Evolutionary conservation across 2,888 invertebrate species (phyloP).

Genomic region (Pristionchus mayeri): DNA sequence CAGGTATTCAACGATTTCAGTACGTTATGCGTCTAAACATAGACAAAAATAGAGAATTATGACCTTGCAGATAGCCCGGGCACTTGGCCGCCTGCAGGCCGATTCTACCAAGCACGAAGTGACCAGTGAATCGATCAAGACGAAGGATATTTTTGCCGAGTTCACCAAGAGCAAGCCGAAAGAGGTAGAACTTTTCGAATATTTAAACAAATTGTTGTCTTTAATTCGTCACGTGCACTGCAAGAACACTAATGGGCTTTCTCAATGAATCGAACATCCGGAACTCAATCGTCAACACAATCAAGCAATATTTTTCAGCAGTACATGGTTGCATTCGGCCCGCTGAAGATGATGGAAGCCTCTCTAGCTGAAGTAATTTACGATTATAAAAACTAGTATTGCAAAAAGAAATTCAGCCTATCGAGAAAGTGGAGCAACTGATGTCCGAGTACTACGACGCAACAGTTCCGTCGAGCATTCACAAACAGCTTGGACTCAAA

Average conservation of each 20-base stretch:
- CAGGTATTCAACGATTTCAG: neutral
- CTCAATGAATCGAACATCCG: no score
- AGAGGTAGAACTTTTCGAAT: neutral
- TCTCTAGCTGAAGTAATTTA: neutral
- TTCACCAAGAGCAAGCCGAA: constrained; percentile 12
- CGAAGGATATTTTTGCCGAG: neutral
- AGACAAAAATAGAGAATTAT: neutral
- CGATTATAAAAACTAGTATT: neutral
- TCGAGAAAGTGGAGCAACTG: neutral
- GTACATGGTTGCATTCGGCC: neutral
- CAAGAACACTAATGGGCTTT: no score
- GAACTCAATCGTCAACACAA: no score
- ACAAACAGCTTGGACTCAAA: constrained; percentile 3
- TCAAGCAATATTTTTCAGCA: neutral
- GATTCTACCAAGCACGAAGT: neutral
- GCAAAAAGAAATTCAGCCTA: neutral
- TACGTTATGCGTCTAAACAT: neutral
- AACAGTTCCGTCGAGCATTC: neutral
- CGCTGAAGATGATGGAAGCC: neutral
- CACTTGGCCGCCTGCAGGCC: neutral
- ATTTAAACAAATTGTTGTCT: neutral
- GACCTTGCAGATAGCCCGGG: neutral
- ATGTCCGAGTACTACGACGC: neutral
- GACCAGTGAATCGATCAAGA: neutral
- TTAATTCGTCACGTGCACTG: no score